Evolutionary conservation across 2,113 vertebrate species (phyloP), one percentile per base, ranked within the genome.

Genomic region (Porphyrio hochstetteri): DNA sequence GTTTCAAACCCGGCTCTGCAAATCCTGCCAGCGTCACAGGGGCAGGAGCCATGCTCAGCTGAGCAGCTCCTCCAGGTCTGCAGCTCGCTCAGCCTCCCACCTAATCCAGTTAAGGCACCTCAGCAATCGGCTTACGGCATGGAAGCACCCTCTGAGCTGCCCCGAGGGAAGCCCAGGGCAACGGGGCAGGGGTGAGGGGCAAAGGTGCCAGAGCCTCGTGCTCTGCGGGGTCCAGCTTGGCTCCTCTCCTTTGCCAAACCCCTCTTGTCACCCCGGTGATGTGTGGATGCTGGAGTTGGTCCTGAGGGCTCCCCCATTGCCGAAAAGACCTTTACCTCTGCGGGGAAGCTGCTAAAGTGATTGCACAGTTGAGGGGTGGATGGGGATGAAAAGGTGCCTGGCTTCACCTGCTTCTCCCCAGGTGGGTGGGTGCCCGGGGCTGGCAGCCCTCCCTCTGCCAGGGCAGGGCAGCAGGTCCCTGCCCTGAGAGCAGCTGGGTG

Each of bases 31-130:
- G 44, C 3, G 4, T 80, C 87, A 48, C 59, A 7, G 7, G 29
- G 71, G 80, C 60, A 11, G 91, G 57, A 71, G 81, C 67, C 4
- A 31, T 0, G 20, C 53, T 83, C 61, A 0, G 19, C 83, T 36
- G 80, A 92, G 94, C 80, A 70, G 92, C 90, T 79, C 35, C 86
- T 92, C 63, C 86, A 77, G 85, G 63, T 48, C 5, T 5, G 17
- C 16, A 4, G 53, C 82, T 36, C 71, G 77, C 93, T 65, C 94
- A 77, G 94, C 95, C 64, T 94, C 91, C 92, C 69, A 87, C 70
- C 86, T 97, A 97, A 98, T 98, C 98, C 93, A 9, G 92, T 98
- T 98, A 97, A 64, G 75, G 13, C 97, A 95, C 90, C 93, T 86
- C 91, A 25, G n/a, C 96, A 93, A 98, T 96, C 97, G 17, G 74